Evolutionary conservation across 2,888 invertebrate species (phyloP), one percentile per base, ranked within the genome.

Genomic region (Lomographa bimaculata): DNA sequence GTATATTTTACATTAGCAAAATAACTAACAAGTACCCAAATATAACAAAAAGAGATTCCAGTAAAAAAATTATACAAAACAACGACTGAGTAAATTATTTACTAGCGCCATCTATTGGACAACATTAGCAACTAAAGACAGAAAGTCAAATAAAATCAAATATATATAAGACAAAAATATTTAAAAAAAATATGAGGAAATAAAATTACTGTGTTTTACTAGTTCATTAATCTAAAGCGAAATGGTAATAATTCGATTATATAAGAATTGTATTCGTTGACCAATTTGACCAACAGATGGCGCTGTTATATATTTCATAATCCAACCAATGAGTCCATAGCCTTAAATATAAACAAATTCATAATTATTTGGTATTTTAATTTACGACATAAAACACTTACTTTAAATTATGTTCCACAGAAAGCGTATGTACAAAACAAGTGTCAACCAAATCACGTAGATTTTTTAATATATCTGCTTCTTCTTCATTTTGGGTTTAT

Each of bases 1-100:
- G 37, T 36, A 43, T 43, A 42, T 43, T 37, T 43, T 37, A 43
- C 42, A 37, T 23, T 23, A 6, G 10, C 16, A 32, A 42, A 37
- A 20, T 26, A 36, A 32, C 27, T 36, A 36, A 48, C 37, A 38
- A 44, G 7, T 45, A 46, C 25, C 11, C 23, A 38, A 32, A 23
- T 30, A 37, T 39, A 36, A 36, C 33, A 42, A 34, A 29, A 35
- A 29, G 25, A 47, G 27, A 43, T 40, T 42, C 43, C 28, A 11
- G 24, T 28, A 33, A 16, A 16, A 30, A 30, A 20, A 32, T 21
- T 33, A 33, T 25, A n/a, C 26, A 38, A 39, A 30, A 38, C 36
- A 50, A 26, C 36, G 25, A 29, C 29, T 24, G 11, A 7, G 19
- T 10, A 16, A 17, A 28, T 10, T 25, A 6, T 6, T n/a, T 14